Base-by-base conservation (phyloP, 23 tunicate species). In the Styela clava region DNA sequence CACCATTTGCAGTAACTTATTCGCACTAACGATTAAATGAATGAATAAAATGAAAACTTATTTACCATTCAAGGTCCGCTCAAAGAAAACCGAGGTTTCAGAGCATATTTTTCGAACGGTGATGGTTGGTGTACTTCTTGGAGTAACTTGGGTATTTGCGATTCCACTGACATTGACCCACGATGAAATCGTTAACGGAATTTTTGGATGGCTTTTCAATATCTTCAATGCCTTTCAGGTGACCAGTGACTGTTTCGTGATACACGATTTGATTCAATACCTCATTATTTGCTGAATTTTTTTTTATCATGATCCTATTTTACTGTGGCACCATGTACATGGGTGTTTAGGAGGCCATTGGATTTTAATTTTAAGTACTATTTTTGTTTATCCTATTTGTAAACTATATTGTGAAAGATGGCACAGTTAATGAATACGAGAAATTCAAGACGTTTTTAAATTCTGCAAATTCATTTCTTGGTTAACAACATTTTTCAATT, bases 151-250 rank as follows among this genome's bases (percentile, higher is more conserved):
- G 77, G 12, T 71, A 7, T 31, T 71, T 26, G 77, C 35, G 12
- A 3, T 71, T 3, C 77, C 77, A 26, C 34, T 71, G 34, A 30
- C 34, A 3, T 30, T 71, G 37, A 30, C 77, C 5, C 35, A 71
- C 16, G 24, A 28, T 21, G 7, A 26, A 71, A 3, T 16, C 3
- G 16, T 71, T 21, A 26, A 71, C 16, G 35, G 34, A 19, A 16
- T 71, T 3, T 71, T 71, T 32, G 77, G 77, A 29, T 71, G 77
- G 77, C 35, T 71, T 2, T 71, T 71, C 16, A 71, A 33, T 26
- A 71, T 71, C 3, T 26, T 71, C 35, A 71, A 71, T 71, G 77
- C 77, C 3, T 71, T 28, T 71, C 77, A 71, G 35, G 77, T 71
- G 34, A 71, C 16, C 7, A 65, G n/a, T 44, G 7, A 44, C 56